Evolutionary conservation across 2,797 vertebrate species (phyloP).

Genomic region (Brachyrhaphis roseni): DNA sequence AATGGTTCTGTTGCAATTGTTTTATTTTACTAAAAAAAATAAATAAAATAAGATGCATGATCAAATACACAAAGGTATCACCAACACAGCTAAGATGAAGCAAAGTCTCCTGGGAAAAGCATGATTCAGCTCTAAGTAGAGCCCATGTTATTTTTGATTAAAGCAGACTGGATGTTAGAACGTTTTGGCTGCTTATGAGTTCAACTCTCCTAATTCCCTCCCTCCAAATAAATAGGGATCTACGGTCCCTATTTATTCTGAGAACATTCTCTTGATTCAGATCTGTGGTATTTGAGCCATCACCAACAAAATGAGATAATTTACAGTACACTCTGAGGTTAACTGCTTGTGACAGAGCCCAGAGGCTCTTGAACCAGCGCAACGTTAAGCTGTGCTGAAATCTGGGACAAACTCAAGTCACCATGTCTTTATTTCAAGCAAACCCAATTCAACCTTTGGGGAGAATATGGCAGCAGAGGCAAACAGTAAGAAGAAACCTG

Average conservation of each 20-base stretch:
- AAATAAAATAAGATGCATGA: conserved; percentile 6
- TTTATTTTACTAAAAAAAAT: conserved; percentile 30
- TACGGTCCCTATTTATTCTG: neutral
- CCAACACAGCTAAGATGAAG: conserved; percentile 42
- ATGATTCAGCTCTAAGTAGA: neutral
- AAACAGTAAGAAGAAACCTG: conserved; percentile 10
- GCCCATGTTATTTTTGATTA: neutral
- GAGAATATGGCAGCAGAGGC: conserved; percentile 18
- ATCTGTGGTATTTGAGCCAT: conserved; percentile 46
- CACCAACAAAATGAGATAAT: conserved; percentile 50
- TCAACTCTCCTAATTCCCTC: neutral
- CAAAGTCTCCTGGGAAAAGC: conserved; percentile 25
- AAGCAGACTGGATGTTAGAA: neutral
- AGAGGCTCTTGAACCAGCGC: conserved; percentile 51
- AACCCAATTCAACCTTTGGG: conserved; percentile 69
- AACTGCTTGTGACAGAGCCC: conserved; percentile 65
- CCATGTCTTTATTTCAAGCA: conserved; percentile 69
- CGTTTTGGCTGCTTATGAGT: neutral
- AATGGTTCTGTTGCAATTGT: conserved; percentile 38
- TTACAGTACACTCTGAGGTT: conserved; percentile 45
- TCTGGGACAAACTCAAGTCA: conserved; percentile 72
- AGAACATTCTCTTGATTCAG: conserved; percentile 1
- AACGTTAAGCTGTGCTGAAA: conserved; percentile 58
- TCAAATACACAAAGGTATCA: conserved; percentile 46
- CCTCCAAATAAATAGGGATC: neutral